Evolutionary conservation across 2,888 invertebrate species (phyloP).

Genomic region (Hemicrepidius hirtus): DNA sequence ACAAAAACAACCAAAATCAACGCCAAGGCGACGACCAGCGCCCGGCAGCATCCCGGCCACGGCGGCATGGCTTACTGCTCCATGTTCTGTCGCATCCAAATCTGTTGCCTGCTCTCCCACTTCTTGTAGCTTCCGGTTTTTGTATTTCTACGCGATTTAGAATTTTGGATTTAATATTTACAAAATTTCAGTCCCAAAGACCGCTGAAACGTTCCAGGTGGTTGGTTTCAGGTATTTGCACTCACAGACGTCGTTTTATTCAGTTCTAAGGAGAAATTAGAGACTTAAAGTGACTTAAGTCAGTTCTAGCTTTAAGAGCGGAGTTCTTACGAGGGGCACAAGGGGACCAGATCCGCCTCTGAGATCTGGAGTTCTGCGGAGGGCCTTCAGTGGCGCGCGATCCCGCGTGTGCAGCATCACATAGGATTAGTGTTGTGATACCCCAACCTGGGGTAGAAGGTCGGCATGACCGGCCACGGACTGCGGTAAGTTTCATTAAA

Average conservation of each 20-base stretch:
- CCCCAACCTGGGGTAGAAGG: slow-evolving; percentile 67
- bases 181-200: neutral
- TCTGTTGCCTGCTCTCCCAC: slow-evolving; percentile 55
- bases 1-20: slow-evolving; percentile 58
- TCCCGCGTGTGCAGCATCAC: slow-evolving; percentile 69
- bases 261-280: slow-evolving; percentile 27
- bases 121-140: slow-evolving; percentile 50
- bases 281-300: slow-evolving; percentile 58
- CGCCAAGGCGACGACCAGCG: slow-evolving; percentile 61
- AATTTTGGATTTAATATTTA: slow-evolving; percentile 34
- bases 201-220: neutral
- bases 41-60: slow-evolving; percentile 71
- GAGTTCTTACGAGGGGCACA: slow-evolving; percentile 63
- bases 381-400: slow-evolving; percentile 71
- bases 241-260: neutral
- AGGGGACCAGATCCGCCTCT: slow-evolving; percentile 65
- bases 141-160: slow-evolving; percentile 48
- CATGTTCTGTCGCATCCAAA: slow-evolving; percentile 62
- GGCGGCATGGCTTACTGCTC: slow-evolving; percentile 72
- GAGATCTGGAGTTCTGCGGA: slow-evolving; percentile 65
- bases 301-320: slow-evolving; percentile 64
- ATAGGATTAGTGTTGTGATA: slow-evolving; percentile 66
- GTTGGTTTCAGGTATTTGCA: neutral
- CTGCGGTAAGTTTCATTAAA: slow-evolving; percentile 67
- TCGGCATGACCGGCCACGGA: slow-evolving; percentile 70